Conservation (phyloP, 2,888 invertebrate genomes). For the Amblyjoppa fuscipennis region DNA sequence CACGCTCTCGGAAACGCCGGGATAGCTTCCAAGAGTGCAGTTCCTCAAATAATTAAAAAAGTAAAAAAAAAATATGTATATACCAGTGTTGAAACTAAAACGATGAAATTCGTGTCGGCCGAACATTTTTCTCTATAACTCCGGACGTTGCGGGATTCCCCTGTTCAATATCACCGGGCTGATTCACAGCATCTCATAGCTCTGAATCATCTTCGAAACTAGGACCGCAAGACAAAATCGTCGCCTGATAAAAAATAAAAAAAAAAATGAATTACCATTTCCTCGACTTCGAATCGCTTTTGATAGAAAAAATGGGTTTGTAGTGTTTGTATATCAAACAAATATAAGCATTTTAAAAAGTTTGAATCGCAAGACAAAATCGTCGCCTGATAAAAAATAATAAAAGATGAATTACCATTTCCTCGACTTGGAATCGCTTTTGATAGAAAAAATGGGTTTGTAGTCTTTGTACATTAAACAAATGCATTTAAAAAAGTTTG, state of each 20-base stretch:
- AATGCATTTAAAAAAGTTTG: too few species aligned
- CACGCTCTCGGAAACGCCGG: constrained; percentile 33
- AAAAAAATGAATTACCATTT: neutral
- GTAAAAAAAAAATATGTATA: neutral
- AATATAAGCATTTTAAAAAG: too few species aligned
- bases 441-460: too few species aligned
- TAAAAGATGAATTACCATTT: too few species aligned
- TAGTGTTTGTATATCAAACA: too few species aligned
- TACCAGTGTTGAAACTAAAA: constrained; percentile 35
- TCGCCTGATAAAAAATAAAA: too few species aligned
- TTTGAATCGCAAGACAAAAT: neutral
- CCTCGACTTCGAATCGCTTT: neutral
- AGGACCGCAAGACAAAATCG: neutral
- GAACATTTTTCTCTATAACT: constrained; percentile 37
- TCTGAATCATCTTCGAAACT: constrained; percentile 50
- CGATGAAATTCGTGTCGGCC: constrained; percentile 9
- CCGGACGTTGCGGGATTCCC: constrained; percentile 55
- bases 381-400: too few species aligned
- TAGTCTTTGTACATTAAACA: too few species aligned
- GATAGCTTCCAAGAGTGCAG: constrained; percentile 3
- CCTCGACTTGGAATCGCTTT: neutral
- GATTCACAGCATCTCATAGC: constrained; percentile 36
- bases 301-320: too few species aligned
- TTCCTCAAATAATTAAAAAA: constrained; percentile 1
- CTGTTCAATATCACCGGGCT: constrained; percentile 54